Evolutionary conservation across 2,888 invertebrate species (phyloP), one percentile per base, ranked within the genome.

Genomic region (Pristionchus entomophagus): DNA sequence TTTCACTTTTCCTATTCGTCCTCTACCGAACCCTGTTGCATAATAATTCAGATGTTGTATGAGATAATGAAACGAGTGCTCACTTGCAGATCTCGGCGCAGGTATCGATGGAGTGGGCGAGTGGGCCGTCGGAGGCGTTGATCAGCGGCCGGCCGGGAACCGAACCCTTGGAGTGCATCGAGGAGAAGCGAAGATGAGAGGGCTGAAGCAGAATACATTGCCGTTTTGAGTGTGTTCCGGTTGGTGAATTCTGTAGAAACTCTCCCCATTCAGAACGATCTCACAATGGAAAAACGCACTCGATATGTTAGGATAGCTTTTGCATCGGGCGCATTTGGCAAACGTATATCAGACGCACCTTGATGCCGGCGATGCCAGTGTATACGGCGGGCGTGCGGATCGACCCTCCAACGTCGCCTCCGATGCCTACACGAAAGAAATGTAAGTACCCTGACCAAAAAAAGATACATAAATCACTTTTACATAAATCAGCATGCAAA

Each of bases 331-430:
- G n/a, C n/a, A n/a, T n/a, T n/a, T n/a, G n/a, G n/a, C n/a, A 38
- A 17, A 69, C 6, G 0, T 19, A 69, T 26, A 12, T 26, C 26
- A 4, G 12, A 6, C 14, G 69, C 62, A 89, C 88, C 88, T 91
- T 91, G 17, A 95, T 88, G 8, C 94, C 94, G 84, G 92, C 94
- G 41, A 94, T 92, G 2, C 95, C 95, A 90, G 94, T 94, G 89
- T 94, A 94, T 87, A 94, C 93, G 62, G 94, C 93, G 0, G 95
- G 95, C 83, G 94, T 93, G 6, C 95, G 91, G 26, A 94, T 93
- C 85, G 94, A 94, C 53, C 95, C 95, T 10, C 94, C 95, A 32
- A 94, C 94, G 87, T 95, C 95, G 41, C 94, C 93, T 14, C 94
- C 94, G 32, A 94, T 92, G 0, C 65, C 65, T 65, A 35, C n/a